These are phyloP conservation scores for Astyanax mexicanus DNA, from an alignment of 2,797 vertebrate genomes.

Conservation along the genomic window DNA sequence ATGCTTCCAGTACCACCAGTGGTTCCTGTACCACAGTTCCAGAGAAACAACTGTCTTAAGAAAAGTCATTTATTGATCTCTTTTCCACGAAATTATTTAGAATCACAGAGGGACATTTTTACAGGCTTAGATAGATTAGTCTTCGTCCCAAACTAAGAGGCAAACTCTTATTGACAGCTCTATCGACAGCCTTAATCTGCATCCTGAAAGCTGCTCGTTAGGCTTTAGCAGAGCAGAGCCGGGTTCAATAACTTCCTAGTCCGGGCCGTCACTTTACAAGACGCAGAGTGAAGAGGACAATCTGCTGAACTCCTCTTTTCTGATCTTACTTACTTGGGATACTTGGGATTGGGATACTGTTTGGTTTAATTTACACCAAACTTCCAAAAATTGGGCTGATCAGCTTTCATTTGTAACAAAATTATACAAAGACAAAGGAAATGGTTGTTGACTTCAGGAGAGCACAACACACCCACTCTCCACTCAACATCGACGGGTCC, in stretches of 20 bases:
- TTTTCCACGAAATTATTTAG: background rate
- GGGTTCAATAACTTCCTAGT: background rate
- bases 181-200: slow-evolving; percentile 2
- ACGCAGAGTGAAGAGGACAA: background rate
- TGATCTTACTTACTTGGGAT: no score
- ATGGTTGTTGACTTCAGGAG: no score
- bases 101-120: background rate
- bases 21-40: no score
- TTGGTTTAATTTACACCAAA: no score
- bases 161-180: slow-evolving; percentile 5
- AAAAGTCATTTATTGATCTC: background rate
- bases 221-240: background rate
- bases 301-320: background rate
- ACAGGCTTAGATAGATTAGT: background rate
- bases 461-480: no score
- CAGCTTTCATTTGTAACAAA: no score
- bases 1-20: no score
- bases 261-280: background rate
- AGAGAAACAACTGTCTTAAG: no score
- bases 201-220: slow-evolving; percentile 1
- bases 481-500: no score
- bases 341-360: no score
- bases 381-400: no score
- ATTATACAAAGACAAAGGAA: no score
- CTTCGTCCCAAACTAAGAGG: background rate